These are phyloP conservation scores for Terrapene triunguis DNA, from an alignment of 2,113 vertebrate genomes.

Conservation along the genomic window DNA sequence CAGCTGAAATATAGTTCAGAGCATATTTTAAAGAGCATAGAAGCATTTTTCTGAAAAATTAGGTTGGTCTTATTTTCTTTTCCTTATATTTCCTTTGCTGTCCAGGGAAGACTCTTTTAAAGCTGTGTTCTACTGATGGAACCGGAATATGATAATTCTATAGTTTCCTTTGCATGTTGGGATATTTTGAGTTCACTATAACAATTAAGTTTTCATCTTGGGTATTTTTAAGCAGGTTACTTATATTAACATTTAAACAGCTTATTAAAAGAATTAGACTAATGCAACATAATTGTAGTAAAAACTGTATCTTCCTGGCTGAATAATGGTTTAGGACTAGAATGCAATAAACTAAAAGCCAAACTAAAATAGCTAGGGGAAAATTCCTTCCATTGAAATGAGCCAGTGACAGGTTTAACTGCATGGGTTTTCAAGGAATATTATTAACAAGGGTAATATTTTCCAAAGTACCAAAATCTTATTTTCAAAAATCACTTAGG, in stretches of 20 bases:
- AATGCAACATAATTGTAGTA: neutral
- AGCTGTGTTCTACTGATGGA: neutral
- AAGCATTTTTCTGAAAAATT: neutral
- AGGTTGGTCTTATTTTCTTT: neutral
- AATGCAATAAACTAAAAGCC: slow-evolving; percentile 18
- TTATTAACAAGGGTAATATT: neutral
- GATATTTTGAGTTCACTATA: neutral
- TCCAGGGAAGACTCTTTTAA: neutral
- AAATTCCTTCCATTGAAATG: neutral
- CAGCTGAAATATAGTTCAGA: slow-evolving; percentile 18
- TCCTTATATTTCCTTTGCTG: neutral
- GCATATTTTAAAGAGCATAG: neutral
- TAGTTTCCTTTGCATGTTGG: neutral
- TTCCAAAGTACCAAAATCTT: neutral
- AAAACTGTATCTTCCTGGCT: neutral
- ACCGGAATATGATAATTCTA: neutral
- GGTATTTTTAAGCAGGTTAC: neutral
- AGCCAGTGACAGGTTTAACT: slow-evolving; percentile 24
- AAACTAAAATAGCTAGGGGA: slow-evolving; percentile 1
- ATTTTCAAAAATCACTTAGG: neutral
- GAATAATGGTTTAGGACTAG: neutral
- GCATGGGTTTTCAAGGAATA: neutral
- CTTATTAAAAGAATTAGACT: neutral
- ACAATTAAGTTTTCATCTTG: neutral
- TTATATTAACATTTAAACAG: neutral